Percentiles rank a stretch among this genome's conserved stretches.
Conservation (phyloP, 1,140 invertebrate genomes). For the Aleiodes sp. region DNA sequence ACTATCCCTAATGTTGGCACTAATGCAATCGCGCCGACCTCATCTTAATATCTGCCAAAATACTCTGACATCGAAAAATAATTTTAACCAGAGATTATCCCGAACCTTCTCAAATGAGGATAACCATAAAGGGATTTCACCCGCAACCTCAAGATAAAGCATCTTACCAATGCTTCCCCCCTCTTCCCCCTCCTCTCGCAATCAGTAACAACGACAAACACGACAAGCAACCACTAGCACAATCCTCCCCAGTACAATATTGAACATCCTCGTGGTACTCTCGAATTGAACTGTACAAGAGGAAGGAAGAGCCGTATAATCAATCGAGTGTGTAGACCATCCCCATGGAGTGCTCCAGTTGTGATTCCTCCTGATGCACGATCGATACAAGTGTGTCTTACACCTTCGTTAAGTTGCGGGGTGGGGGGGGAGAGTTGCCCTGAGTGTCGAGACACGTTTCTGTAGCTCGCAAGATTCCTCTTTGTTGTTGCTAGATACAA, state of each 20-base stretch:
- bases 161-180: no score
- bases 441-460: not conserved
- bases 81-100: no score
- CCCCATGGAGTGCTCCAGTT: not conserved
- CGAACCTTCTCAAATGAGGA: no score
- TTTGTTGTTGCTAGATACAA: not conserved
- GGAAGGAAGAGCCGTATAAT: constrained; percentile 17
- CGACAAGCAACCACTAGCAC: not conserved
- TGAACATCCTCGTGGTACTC: constrained; percentile 11
- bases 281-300: constrained; percentile 6
- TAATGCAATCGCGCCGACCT: no score
- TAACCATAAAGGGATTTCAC: no score
- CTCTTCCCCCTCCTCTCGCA: not conserved
- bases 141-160: no score
- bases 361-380: not conserved
- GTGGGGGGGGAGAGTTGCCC: no score
- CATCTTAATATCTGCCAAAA: no score
- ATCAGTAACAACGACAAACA: constrained; percentile 1
- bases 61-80: no score
- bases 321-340: constrained; percentile 8
- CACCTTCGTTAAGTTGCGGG: constrained; percentile 15
- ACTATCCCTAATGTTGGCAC: no score
- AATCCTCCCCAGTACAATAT: not conserved
- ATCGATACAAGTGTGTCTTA: constrained; percentile 12
- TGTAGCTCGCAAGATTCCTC: not conserved